phyloP scores from a whole-genome alignment of 2,113 vertebrate genomes.

The Myotis lucifugus region DNA sequence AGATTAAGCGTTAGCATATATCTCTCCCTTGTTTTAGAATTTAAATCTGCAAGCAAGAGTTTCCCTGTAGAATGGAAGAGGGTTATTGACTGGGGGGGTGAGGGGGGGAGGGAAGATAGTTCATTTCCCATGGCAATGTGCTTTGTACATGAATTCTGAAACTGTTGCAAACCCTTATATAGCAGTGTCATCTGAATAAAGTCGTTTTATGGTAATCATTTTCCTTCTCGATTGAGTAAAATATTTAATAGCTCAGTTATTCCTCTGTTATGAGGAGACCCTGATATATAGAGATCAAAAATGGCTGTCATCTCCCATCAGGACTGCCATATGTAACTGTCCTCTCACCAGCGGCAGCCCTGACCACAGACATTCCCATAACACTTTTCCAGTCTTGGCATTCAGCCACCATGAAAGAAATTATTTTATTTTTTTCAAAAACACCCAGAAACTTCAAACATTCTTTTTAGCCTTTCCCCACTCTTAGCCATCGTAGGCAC shows the following conservation, averaged over 20 bases:
- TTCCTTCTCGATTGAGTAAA: conserved; percentile 42
- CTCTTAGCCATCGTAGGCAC: not conserved
- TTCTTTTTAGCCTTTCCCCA: not conserved
- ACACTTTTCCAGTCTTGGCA: conserved; percentile 18
- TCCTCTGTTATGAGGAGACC: not conserved
- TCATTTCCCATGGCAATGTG: not conserved
- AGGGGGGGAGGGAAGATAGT: fast-evolving
- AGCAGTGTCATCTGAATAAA: conserved; percentile 5
- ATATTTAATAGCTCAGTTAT: conserved; percentile 23
- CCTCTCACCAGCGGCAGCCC: not conserved
- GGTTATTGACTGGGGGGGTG: not conserved
- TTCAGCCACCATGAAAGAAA: conserved; percentile 21
- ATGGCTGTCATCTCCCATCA: conserved; percentile 28
- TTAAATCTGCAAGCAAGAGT: conserved; percentile 31
- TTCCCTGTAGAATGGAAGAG: not conserved
- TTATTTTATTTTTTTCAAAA: not conserved
- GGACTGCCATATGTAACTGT: not conserved
- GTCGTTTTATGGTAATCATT: conserved; percentile 10
- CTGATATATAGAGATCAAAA: not conserved
- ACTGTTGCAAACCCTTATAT: not conserved
- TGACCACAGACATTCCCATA: not conserved
- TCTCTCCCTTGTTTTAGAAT: conserved; percentile 20
- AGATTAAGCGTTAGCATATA: conserved; percentile 15
- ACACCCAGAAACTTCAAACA: conserved; percentile 41
- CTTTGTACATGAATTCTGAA: not conserved